Conservation (phyloP, 2,888 invertebrate species). For the Ennomos erosarius region DNA sequence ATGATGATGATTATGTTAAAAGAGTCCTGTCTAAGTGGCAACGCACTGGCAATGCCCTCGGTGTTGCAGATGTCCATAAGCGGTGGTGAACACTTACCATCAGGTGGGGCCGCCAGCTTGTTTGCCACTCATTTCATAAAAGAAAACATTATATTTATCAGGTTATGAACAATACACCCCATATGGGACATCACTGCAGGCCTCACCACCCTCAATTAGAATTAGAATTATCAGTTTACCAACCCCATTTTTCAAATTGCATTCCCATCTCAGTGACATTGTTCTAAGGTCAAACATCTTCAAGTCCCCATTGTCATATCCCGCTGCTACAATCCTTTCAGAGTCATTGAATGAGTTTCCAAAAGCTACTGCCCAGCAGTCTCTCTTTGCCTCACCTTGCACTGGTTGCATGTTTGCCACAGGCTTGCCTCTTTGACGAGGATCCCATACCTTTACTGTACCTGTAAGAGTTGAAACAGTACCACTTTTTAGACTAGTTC, state of each 20-base stretch:
- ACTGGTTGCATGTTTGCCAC: slow-evolving; percentile 95
- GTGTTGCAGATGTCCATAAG: too few species aligned
- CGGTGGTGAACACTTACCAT: too few species aligned
- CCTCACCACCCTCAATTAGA: too few species aligned
- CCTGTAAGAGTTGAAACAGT: slow-evolving; percentile 72
- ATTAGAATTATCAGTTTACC: slow-evolving; percentile 43
- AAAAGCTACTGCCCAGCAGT: slow-evolving; percentile 97
- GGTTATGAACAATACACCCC: too few species aligned
- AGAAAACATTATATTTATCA: too few species aligned
- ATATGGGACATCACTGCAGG: too few species aligned
- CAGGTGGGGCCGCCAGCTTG: too few species aligned
- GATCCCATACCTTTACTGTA: slow-evolving; percentile 97
- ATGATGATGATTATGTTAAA: too few species aligned
- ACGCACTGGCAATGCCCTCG: too few species aligned
- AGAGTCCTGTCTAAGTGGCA: too few species aligned
- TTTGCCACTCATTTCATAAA: too few species aligned
- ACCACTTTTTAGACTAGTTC: too few species aligned
- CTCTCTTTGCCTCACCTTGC: slow-evolving; percentile 89
- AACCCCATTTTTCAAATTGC: slow-evolving; percentile 95
- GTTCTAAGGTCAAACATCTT: slow-evolving; percentile 96
- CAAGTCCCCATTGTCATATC: slow-evolving; percentile 98
- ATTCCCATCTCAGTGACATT: slow-evolving; percentile 95
- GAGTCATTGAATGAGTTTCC: slow-evolving; percentile 95
- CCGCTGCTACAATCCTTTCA: slow-evolving; percentile 94
- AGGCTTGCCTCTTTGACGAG: slow-evolving; percentile 94